phyloP scores from a whole-genome alignment of 2,113 vertebrate genomes.

The Plecturocebus donacophilus region DNA sequence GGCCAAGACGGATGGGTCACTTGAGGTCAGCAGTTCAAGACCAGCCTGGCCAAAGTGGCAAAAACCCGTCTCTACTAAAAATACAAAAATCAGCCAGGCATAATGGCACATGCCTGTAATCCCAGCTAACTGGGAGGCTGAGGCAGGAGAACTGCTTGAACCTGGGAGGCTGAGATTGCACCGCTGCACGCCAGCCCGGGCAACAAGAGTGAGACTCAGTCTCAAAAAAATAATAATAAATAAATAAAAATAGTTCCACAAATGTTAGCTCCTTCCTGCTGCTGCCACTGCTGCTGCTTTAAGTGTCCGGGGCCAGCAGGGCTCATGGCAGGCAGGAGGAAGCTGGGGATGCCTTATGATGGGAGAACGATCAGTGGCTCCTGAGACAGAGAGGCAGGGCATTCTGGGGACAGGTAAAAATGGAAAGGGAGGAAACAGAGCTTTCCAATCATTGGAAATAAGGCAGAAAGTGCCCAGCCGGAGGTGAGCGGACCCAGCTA shows the following conservation, averaged over 20 bases:
- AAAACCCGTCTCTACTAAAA: too few species aligned
- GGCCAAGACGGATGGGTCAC: too few species aligned
- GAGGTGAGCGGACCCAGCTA: background rate
- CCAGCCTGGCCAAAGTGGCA: too few species aligned
- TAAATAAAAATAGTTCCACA: background rate
- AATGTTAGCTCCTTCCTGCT: background rate
- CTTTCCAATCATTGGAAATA: background rate
- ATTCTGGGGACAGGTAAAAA: background rate
- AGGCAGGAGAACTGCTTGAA: too few species aligned
- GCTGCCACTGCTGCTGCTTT: background rate
- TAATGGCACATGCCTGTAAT: too few species aligned
- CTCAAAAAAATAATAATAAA: too few species aligned
- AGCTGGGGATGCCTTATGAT: too few species aligned
- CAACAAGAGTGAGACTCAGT: too few species aligned
- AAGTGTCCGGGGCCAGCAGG: background rate
- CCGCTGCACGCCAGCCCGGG: too few species aligned
- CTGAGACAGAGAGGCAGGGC: background rate
- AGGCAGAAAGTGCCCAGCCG: background rate
- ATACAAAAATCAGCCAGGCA: too few species aligned
- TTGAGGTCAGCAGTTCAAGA: too few species aligned
- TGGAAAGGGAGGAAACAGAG: background rate
- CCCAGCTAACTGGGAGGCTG: too few species aligned
- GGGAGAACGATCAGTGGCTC: fast-evolving
- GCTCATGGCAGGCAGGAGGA: background rate
- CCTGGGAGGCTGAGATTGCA: fast-evolving